Evolutionary conservation across 2,797 vertebrate species (phyloP), one percentile per base, ranked within the genome.

Genomic region (Caiman crocodilus): DNA sequence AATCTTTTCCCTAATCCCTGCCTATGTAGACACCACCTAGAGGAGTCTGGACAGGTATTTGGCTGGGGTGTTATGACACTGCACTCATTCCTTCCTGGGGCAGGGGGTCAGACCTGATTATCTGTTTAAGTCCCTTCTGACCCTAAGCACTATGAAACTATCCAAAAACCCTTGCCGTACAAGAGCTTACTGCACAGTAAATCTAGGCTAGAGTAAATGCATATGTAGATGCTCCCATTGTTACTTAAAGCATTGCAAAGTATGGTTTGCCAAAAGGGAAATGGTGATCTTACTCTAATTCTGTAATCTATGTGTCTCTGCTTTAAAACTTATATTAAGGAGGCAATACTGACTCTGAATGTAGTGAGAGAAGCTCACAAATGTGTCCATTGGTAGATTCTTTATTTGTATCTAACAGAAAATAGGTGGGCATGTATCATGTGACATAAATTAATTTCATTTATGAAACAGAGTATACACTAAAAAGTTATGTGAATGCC

Each of bases 361-460:
- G 58, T 28, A 61, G 1, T 73, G 57, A 76, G 25, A 83, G 63
- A 30, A 12, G 50, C 30, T 91, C 26, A 84, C 9, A 76, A 25
- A 26, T 63, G 6, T 64, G 16, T 76, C 21, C 58, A 75, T 14
- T 21, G 17, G 56, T 58, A 50, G 42, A 50, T 91, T 88, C n/a
- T 26, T 91, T 85, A 55, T 16, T 32, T 12, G 91, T 89, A 79
- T 81, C 4, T 80, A 63, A n/a, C 64, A 50, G 26, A 89, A 87
- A 12, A 3, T 84, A 17, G 10, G 56, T 90, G 2, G 18, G 30
- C 61, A 69, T 59, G 28, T 25, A 42, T 42, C 65, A 63, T 4
- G 3, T 82, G 57, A 76, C 7, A 8, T 67, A 18, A 65, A 75
- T 63, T 0, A 4, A 69, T 88, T 73, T 14, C 88, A 32, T 5